phyloP scores from a whole-genome alignment of 2,113 vertebrate species.

The Equus przewalskii region DNA sequence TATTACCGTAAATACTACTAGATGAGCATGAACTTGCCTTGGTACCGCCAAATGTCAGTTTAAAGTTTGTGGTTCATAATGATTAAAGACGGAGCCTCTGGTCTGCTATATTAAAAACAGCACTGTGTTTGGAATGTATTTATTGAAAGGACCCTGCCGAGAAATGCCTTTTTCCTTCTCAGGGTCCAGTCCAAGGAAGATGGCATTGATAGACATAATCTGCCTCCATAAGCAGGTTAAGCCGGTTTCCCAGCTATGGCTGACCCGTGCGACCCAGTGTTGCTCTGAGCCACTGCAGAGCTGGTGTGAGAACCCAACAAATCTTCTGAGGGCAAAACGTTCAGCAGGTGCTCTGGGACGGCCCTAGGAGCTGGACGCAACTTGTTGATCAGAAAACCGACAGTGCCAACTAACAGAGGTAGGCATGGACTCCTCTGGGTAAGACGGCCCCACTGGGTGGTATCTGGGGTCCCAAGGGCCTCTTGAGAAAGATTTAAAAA shows the following conservation, averaged over 20 bases:
- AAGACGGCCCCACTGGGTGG: too few species aligned
- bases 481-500: not conserved
- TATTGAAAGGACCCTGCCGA: not conserved
- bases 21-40: not conserved
- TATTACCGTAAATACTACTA: not conserved
- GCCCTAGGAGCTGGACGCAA: not conserved
- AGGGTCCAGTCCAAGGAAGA: not conserved
- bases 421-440: not conserved
- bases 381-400: not conserved
- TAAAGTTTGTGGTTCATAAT: not conserved
- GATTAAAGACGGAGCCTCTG: not conserved
- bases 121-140: not conserved
- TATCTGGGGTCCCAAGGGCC: not conserved
- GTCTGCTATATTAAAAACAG: not conserved
- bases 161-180: not conserved
- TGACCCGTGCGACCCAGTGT: not conserved
- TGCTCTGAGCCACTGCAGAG: slow-evolving; percentile 15
- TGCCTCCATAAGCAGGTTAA: slow-evolving; percentile 71
- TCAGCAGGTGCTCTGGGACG: not conserved
- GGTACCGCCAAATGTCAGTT: not conserved
- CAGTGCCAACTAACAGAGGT: not conserved
- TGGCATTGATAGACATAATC: not conserved
- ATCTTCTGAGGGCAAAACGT: not conserved
- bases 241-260: slow-evolving; percentile 64
- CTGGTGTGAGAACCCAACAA: not conserved